phyloP scores from a whole-genome alignment of 2,888 invertebrate genomes.

The Actias luna region DNA sequence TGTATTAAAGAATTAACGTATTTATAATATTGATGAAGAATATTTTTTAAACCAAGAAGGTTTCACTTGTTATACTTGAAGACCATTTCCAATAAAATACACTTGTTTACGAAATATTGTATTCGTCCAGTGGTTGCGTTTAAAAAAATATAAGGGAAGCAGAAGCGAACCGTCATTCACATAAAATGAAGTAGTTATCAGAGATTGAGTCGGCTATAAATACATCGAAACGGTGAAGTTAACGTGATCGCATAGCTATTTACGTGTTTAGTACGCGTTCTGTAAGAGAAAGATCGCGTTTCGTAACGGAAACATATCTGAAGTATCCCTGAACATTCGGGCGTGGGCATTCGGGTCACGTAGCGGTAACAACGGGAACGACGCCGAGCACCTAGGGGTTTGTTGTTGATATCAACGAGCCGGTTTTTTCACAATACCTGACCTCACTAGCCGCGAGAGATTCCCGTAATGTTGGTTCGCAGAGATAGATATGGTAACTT shows the following conservation, averaged over 20 bases:
- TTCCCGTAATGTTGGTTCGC: slow-evolving; percentile 61
- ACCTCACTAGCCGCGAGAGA: slow-evolving; percentile 63
- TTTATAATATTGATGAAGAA: neutral
- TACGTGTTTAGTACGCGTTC: slow-evolving; percentile 69
- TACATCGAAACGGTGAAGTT: slow-evolving; percentile 55
- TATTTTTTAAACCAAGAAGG: neutral
- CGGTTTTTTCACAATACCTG: slow-evolving; percentile 75
- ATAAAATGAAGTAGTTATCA: slow-evolving; percentile 37
- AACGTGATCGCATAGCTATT: slow-evolving; percentile 66
- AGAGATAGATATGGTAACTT: slow-evolving; percentile 53
- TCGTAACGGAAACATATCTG: slow-evolving; percentile 75
- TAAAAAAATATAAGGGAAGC: slow-evolving; percentile 17
- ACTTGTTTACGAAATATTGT: slow-evolving; percentile 3
- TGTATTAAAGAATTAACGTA: neutral
- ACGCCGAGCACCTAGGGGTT: slow-evolving; percentile 70
- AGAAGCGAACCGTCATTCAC: slow-evolving; percentile 18
- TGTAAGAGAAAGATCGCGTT: slow-evolving; percentile 69
- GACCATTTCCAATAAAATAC: neutral
- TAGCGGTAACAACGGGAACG: slow-evolving; percentile 69
- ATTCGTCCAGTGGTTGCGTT: neutral
- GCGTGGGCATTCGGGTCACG: slow-evolving; percentile 71
- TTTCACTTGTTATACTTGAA: neutral
- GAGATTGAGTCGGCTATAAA: slow-evolving; percentile 40
- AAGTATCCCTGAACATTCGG: slow-evolving; percentile 68
- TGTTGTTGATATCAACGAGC: slow-evolving; percentile 74